A percentile compares a stretch with the other conserved stretches of the same genome.
phyloP scores from a whole-genome alignment of 2,113 vertebrate species.

The Mesembrinibis cayennensis region DNA sequence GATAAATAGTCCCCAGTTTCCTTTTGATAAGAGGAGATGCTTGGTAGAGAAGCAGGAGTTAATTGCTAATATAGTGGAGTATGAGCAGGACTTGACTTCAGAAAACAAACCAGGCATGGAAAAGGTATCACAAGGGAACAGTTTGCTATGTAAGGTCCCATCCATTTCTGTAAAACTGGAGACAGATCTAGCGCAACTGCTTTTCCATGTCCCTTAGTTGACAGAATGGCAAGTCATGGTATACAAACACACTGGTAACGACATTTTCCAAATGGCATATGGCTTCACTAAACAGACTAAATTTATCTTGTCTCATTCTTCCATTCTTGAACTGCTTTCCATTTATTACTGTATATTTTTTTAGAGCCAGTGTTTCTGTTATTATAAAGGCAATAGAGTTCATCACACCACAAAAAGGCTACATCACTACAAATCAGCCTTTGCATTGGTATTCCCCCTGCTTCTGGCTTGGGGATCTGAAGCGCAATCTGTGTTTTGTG shows the following conservation, averaged over 20 bases:
- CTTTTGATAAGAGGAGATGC: not conserved
- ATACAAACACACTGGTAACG: not conserved
- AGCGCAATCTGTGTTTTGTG: not conserved
- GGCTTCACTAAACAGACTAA: not conserved
- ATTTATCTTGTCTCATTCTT: not conserved
- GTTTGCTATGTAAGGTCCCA: not conserved
- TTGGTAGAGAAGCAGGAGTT: not conserved
- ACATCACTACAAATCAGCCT: not conserved
- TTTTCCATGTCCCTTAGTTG: not conserved
- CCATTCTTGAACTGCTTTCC: not conserved
- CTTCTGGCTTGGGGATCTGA: not conserved
- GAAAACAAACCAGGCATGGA: not conserved
- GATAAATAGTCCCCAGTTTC: not conserved
- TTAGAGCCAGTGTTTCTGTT: not conserved
- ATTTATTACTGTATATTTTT: not conserved
- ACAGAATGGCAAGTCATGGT: not conserved
- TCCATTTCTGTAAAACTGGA: not conserved
- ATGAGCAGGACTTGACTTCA: not conserved
- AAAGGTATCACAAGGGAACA: not conserved
- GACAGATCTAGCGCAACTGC: not conserved
- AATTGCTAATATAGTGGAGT: not conserved
- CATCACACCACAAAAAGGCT: not conserved
- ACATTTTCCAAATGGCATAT: not conserved
- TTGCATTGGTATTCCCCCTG: not conserved
- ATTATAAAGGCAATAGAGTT: not conserved